Base-by-base conservation (phyloP, 2,113 vertebrate genomes). In the Sialia sialis region DNA sequence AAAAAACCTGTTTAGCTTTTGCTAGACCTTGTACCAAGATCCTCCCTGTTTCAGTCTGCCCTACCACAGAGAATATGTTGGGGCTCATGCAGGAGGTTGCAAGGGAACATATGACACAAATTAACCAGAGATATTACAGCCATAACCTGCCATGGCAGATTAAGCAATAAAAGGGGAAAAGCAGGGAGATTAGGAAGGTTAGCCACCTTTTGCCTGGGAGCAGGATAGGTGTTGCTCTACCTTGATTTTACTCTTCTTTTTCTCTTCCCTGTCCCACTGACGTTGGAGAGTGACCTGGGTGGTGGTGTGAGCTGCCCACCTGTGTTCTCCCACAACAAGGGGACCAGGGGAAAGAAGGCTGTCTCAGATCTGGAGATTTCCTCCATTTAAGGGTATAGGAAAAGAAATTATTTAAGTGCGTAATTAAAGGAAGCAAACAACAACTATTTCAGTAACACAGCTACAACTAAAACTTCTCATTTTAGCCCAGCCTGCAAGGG, bases 21-120 rank as follows among this genome's bases (percentile, higher is more conserved):
- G 3, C 21, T 66, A 13, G 29, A 48, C 23, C 46, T 63, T 59
- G 17, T 27, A 72, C 25, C 19, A 30, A 76, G 25, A 11, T 10
- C 17, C 7, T 8, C 4, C 0, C 22, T 46, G 3, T 48, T 51
- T 51, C 41, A 41, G 18, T 21, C 38, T 89, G 11, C 7, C 7
- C 22, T 9, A 5, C 4, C 0, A 0, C 38, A 78, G 8, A 3
- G 32, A 73, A 38, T 5, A 60, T 4, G 4, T 0, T 54, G 13
- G 11, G 13, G 10, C 3, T 23, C 41, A 29, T 1, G 2, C 12
- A 36, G 13, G 4, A 51, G 13, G 6, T 66, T 30, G 4, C 0
- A 7, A 55, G 3, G 30, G 12, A 36, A 59, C 9, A 74, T 4
- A 15, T 6, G 32, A 60, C 34, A 6, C 44, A 87, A 73, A 55